A percentile compares a stretch with the other conserved stretches of the same genome.
These are phyloP conservation scores for Nemotelus nigrinus DNA, from an alignment of 2,888 invertebrate species.

Conservation along the genomic window DNA sequence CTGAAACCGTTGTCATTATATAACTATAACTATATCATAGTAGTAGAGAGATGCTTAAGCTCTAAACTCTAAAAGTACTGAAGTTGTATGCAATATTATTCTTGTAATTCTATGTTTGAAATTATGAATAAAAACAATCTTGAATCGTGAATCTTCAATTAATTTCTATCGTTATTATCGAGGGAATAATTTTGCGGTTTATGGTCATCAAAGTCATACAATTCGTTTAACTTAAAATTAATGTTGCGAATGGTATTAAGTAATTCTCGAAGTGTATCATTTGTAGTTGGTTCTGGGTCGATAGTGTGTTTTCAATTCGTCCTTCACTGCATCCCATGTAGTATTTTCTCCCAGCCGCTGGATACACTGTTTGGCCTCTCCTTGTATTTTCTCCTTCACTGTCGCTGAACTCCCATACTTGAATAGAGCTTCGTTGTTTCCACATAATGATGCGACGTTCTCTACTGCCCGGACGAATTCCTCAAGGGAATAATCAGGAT, in stretches of 20 bases:
- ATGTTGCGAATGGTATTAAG: background rate
- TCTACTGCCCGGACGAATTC: background rate
- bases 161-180: background rate
- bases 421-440: background rate
- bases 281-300: background rate
- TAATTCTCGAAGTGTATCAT: background rate
- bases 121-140: no score
- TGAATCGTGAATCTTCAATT: no score
- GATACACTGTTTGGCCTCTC: background rate
- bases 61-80: no score
- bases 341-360: background rate
- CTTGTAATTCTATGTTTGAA: no score
- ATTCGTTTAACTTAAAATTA: background rate
- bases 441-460: background rate
- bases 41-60: no score
- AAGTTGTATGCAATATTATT: no score
- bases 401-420: background rate
- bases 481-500: background rate
- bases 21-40: no score
- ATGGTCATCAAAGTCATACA: background rate
- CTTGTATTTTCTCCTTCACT: background rate
- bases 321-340: background rate
- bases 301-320: background rate
- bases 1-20: no score
- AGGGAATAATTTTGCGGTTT: background rate